Evolutionary conservation across 2,113 vertebrate genomes (phyloP).

Genomic region (Brachionichthys hirsutus): DNA sequence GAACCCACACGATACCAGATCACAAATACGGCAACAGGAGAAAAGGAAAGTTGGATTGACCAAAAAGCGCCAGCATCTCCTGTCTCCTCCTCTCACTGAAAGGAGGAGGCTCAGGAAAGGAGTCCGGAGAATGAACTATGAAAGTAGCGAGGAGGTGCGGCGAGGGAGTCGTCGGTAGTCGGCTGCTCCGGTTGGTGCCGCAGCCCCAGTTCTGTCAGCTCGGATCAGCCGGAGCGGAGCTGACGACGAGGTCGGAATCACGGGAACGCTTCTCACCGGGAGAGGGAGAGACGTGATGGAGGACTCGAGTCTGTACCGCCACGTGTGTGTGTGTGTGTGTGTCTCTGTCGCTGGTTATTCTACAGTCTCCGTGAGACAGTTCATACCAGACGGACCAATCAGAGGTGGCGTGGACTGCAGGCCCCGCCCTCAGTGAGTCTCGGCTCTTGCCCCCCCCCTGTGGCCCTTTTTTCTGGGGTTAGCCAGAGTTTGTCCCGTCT

Average conservation of each 20-base stretch:
- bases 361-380: no score
- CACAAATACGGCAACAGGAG: no score
- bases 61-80: no score
- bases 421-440: not conserved
- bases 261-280: slow-evolving; percentile 18
- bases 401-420: slow-evolving; percentile 10
- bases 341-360: not conserved
- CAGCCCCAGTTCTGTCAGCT: slow-evolving; percentile 69
- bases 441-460: not conserved
- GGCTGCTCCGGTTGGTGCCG: slow-evolving; percentile 13
- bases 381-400: not conserved
- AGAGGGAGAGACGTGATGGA: slow-evolving; percentile 28
- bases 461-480: slow-evolving; percentile 36
- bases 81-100: no score
- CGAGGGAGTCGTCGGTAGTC: slow-evolving; percentile 32
- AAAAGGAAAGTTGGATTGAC: no score
- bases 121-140: not conserved
- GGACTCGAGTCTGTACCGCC: slow-evolving; percentile 29
- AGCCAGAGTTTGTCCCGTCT: slow-evolving; percentile 53
- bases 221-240: slow-evolving; percentile 33
- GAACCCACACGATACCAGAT: no score
- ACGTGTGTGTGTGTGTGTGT: slow-evolving; percentile 2
- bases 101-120: no score
- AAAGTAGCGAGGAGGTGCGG: slow-evolving; percentile 26
- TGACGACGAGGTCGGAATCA: slow-evolving; percentile 24